Conservation (phyloP, 2,888 invertebrate species). For the Chrysolina haemoptera region DNA sequence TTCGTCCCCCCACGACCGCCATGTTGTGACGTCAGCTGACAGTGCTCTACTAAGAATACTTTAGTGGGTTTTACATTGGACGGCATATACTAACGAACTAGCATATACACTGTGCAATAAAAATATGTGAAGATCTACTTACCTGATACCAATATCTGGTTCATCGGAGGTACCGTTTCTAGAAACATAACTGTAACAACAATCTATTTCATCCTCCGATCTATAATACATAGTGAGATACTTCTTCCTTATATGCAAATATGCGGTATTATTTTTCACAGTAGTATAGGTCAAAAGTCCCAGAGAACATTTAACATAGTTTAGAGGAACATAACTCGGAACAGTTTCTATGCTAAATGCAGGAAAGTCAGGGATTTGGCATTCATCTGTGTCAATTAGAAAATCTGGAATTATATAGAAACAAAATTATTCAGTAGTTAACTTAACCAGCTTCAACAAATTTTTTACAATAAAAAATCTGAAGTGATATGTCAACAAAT, state of each 20-base stretch:
- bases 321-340: slow-evolving; percentile 40
- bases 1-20: no score
- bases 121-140: slow-evolving; percentile 17
- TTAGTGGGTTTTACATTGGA: no score
- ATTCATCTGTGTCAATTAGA: slow-evolving; percentile 54
- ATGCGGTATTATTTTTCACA: slow-evolving; percentile 50
- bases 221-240: slow-evolving; percentile 48
- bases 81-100: no score
- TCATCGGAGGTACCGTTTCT: slow-evolving; percentile 50
- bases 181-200: slow-evolving; percentile 58
- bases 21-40: no score
- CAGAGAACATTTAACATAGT: slow-evolving; percentile 52
- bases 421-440: background rate
- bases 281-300: slow-evolving; percentile 52
- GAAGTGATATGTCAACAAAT: no score
- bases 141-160: slow-evolving; percentile 55
- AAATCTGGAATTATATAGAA: slow-evolving; percentile 44
- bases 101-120: no score
- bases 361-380: slow-evolving; percentile 56
- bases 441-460: no score
- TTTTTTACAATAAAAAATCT: no score
- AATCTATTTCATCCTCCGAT: slow-evolving; percentile 46
- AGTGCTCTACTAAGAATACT: no score
- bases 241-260: slow-evolving; percentile 53
- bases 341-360: slow-evolving; percentile 51